Conservation (phyloP, 2,888 invertebrate species). For the Eurois occulta region DNA sequence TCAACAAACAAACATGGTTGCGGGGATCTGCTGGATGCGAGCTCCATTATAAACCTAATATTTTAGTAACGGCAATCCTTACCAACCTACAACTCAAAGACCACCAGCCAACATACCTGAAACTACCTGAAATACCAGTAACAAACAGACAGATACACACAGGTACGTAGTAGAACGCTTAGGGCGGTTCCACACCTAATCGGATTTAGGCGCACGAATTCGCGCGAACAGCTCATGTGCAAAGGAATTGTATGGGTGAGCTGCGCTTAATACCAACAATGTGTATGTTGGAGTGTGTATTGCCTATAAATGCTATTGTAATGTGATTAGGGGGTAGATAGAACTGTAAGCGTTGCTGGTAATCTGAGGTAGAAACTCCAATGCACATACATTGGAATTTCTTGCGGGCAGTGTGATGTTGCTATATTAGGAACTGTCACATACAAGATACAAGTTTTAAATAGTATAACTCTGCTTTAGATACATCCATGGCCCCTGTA, state of each 20-base stretch:
- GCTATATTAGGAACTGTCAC: too few relatives aligned
- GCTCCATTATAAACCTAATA: too few relatives aligned
- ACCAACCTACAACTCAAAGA: not conserved
- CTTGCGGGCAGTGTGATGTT: not conserved
- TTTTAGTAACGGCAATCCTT: not conserved
- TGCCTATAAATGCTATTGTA: conserved; percentile 44
- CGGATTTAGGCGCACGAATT: conserved; percentile 61
- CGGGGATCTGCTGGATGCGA: too few relatives aligned
- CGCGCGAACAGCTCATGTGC: conserved; percentile 50
- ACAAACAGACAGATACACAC: conserved; percentile 15
- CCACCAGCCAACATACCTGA: conserved; percentile 4
- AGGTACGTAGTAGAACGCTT: conserved; percentile 19
- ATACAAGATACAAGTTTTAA: too few relatives aligned
- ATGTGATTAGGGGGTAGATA: conserved; percentile 37
- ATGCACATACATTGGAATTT: not conserved
- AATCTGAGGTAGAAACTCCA: not conserved
- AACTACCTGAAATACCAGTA: conserved; percentile 23
- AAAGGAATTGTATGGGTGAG: conserved; percentile 65
- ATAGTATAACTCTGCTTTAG: too few relatives aligned
- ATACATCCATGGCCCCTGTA: too few relatives aligned
- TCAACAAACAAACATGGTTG: too few relatives aligned
- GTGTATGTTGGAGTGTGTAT: conserved; percentile 30
- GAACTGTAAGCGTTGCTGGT: conserved; percentile 10
- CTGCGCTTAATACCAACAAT: conserved; percentile 48
- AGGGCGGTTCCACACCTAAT: conserved; percentile 51